Evolutionary conservation across 2,797 vertebrate genomes (phyloP).

Genomic region (Pipistrellus pipistrellus): DNA sequence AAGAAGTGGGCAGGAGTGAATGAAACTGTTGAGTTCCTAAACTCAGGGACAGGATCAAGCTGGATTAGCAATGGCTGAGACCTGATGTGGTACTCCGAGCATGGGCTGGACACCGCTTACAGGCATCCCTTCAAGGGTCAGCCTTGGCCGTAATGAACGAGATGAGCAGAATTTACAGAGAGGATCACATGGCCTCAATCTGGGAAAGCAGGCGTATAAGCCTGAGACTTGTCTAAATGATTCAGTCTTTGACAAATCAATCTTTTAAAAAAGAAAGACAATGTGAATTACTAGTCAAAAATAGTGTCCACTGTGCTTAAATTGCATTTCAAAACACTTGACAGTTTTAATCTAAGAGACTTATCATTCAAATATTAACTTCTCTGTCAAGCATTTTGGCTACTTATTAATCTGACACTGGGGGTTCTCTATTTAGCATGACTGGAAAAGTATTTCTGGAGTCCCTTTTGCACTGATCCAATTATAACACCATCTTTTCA

Average conservation of each 20-base stretch:
- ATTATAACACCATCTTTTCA: not conserved
- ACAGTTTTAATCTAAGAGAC: slow-evolving; percentile 38
- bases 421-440: not conserved
- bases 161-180: not conserved
- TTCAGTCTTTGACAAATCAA: slow-evolving; percentile 41
- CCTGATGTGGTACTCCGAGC: not conserved
- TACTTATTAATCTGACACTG: slow-evolving; percentile 2
- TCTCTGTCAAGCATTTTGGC: slow-evolving; percentile 59
- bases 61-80: not conserved
- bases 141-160: not conserved
- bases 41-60: not conserved
- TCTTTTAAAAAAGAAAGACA: not conserved
- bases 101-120: not conserved
- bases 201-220: not conserved
- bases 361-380: slow-evolving; percentile 68
- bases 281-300: slow-evolving; percentile 64
- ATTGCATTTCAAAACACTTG: slow-evolving; percentile 56
- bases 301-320: slow-evolving; percentile 33
- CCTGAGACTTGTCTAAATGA: slow-evolving; percentile 14
- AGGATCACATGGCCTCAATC: not conserved
- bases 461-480: not conserved
- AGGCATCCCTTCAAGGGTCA: not conserved
- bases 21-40: not conserved
- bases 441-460: slow-evolving; percentile 39
- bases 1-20: not conserved